phyloP scores from a whole-genome alignment of 2,113 vertebrate genomes.

The Prochilodus magdalenae region DNA sequence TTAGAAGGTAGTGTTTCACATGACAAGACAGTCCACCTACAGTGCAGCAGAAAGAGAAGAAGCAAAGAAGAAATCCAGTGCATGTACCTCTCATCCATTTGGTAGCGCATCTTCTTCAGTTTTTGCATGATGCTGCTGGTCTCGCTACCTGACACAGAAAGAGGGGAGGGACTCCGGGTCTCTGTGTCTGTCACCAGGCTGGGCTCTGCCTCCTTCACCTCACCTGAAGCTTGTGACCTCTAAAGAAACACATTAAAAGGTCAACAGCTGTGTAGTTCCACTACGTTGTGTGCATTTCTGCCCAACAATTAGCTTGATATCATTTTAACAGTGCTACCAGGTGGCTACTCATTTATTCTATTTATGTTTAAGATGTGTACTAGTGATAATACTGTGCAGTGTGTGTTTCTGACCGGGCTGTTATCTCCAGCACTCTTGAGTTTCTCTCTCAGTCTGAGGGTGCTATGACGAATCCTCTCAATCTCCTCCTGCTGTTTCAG shows the following conservation, averaged over 20 bases:
- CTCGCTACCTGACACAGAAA: conserved; percentile 93
- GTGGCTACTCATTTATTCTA: too few relatives aligned
- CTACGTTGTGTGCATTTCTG: too few relatives aligned
- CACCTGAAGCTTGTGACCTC: conserved; percentile 80
- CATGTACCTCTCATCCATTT: conserved; percentile 96
- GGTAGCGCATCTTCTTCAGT: conserved; percentile 96
- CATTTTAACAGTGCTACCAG: too few relatives aligned
- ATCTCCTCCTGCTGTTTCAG: conserved; percentile 97
- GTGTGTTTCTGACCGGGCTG: background rate
- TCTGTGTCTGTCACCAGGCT: conserved; percentile 79
- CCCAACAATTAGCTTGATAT: too few relatives aligned
- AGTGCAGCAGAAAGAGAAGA: background rate
- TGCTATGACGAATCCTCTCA: conserved; percentile 90
- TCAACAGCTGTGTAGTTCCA: too few relatives aligned
- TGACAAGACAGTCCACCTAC: too few relatives aligned
- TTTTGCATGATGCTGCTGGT: conserved; percentile 99
- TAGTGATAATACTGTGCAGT: too few relatives aligned
- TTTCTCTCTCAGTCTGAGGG: conserved; percentile 90
- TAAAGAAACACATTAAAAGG: conserved; percentile 49
- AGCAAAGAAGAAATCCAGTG: too few relatives aligned
- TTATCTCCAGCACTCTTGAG: conserved; percentile 84
- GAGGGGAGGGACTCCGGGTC: conserved; percentile 86
- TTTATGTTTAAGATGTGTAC: too few relatives aligned
- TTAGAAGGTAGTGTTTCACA: too few relatives aligned
- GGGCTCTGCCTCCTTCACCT: conserved; percentile 70